Percentiles rank a stretch among this genome's conserved stretches.
These are phyloP conservation scores for Drosophila micromelanica DNA, from an alignment of 1,140 invertebrate genomes.

Conservation along the genomic window DNA sequence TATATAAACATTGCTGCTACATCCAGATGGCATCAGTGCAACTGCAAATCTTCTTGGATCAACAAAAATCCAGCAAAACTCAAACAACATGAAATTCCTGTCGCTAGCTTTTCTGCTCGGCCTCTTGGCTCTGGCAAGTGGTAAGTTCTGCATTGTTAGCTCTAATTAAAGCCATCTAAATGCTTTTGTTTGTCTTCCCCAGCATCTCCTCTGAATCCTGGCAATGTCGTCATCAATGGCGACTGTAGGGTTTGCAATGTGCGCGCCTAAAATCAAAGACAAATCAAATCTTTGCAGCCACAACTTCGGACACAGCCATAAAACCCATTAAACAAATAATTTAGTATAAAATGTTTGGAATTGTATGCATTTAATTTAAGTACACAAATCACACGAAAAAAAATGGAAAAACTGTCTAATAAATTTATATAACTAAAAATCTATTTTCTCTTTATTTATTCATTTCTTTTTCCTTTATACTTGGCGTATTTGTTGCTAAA, in stretches of 20 bases:
- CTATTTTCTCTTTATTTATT: not conserved
- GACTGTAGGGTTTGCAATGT: constrained; percentile 54
- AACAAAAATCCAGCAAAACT: not conserved
- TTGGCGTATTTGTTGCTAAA: too few species aligned
- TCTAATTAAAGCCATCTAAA: not conserved
- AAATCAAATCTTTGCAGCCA: not conserved
- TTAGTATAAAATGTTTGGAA: not conserved
- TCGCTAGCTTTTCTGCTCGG: constrained; percentile 42
- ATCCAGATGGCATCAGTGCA: constrained; percentile 14
- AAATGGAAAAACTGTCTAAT: constrained; percentile 2
- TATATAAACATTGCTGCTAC: constrained; percentile 18
- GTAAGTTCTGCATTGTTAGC: constrained; percentile 12
- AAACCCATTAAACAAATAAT: constrained; percentile 4
- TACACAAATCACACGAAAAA: not conserved
- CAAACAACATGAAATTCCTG: constrained; percentile 46
- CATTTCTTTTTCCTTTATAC: not conserved
- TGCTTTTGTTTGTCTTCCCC: not conserved
- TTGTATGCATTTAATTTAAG: not conserved
- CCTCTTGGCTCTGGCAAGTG: constrained; percentile 44
- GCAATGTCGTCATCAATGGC: constrained; percentile 70
- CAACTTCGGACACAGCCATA: not conserved
- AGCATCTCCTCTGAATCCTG: constrained; percentile 62
- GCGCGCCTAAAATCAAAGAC: not conserved
- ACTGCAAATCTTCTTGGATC: not conserved
- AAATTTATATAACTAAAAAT: constrained; percentile 7